phyloP scores from a whole-genome alignment of 2,888 invertebrate genomes.

The Acleris cristana region DNA sequence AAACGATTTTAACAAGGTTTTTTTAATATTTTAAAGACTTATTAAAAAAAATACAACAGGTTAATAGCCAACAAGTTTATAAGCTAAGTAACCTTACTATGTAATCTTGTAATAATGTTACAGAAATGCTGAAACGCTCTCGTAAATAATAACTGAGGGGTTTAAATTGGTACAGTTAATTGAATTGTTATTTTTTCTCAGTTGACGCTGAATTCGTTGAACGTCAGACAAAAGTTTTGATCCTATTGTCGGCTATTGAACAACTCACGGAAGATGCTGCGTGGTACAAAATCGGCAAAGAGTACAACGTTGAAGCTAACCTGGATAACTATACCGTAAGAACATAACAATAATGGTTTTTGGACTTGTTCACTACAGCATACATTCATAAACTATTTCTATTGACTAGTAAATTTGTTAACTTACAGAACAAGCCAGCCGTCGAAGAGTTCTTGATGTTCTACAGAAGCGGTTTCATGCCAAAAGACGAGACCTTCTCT shows the following conservation, averaged over 20 bases:
- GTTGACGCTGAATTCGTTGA: slow-evolving; percentile 42
- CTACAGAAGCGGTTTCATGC: slow-evolving; percentile 73
- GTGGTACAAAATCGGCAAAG: slow-evolving; percentile 43
- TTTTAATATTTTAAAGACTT: too few species aligned
- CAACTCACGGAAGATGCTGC: slow-evolving; percentile 46
- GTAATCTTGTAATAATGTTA: too few species aligned
- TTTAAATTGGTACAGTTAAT: not conserved
- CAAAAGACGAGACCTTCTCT: slow-evolving; percentile 78
- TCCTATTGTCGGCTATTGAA: slow-evolving; percentile 59
- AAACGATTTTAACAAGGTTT: too few species aligned
- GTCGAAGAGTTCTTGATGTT: slow-evolving; percentile 70
- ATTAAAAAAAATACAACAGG: too few species aligned
- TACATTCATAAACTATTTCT: not conserved
- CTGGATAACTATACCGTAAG: slow-evolving; percentile 68
- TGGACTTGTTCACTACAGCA: slow-evolving; percentile 38
- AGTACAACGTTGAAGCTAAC: slow-evolving; percentile 60
- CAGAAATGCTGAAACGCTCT: too few species aligned
- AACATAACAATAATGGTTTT: slow-evolving; percentile 41
- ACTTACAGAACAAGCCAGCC: slow-evolving; percentile 67
- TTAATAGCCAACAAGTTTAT: too few species aligned
- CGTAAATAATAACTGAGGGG: too few species aligned
- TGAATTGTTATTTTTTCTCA: slow-evolving; percentile 18
- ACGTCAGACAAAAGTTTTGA: slow-evolving; percentile 57
- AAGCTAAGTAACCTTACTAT: too few species aligned
- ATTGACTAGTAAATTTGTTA: not conserved